These are phyloP conservation scores for Ancistrus triradiatus DNA, from an alignment of 2,113 vertebrate species.

Conservation along the genomic window DNA sequence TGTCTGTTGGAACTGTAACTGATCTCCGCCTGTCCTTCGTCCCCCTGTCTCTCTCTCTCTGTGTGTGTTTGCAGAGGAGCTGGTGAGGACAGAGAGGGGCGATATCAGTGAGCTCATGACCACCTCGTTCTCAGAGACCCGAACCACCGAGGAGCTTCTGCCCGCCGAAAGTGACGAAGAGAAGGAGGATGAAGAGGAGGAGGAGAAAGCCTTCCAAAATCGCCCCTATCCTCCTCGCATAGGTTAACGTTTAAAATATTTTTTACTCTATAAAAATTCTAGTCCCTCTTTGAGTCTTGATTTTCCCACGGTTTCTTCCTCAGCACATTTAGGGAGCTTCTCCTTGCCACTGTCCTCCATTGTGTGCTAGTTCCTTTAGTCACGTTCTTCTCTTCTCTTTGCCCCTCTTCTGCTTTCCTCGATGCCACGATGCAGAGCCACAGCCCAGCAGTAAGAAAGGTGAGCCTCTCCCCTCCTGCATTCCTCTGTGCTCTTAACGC, in stretches of 20 bases:
- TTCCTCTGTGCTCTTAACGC: neutral
- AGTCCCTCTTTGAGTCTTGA: too few species aligned
- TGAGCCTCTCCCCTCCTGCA: conserved; percentile 44
- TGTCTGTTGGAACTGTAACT: too few species aligned
- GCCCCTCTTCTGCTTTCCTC: neutral
- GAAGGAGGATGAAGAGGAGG: conserved; percentile 74
- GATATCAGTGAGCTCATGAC: conserved; percentile 79
- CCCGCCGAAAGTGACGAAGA: conserved; percentile 76
- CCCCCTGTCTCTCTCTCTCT: neutral
- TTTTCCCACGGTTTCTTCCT: too few species aligned
- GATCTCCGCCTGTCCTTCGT: neutral
- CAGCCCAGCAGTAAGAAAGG: conserved; percentile 72
- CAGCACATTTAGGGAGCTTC: too few species aligned
- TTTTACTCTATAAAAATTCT: too few species aligned
- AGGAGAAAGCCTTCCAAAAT: conserved; percentile 68
- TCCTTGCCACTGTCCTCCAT: too few species aligned
- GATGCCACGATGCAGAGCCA: conserved; percentile 53
- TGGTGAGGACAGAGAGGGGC: conserved; percentile 71
- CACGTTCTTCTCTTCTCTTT: neutral
- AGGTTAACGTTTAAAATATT: too few species aligned
- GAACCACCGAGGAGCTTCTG: conserved; percentile 76
- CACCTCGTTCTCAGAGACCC: conserved; percentile 78
- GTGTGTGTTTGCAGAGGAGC: conserved; percentile 60
- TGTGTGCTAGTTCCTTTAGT: too few species aligned
- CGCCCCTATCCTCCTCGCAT: conserved; percentile 69